Evolutionary conservation across 2,797 vertebrate genomes (phyloP).

Genomic region (Apogon hyalosoma): DNA sequence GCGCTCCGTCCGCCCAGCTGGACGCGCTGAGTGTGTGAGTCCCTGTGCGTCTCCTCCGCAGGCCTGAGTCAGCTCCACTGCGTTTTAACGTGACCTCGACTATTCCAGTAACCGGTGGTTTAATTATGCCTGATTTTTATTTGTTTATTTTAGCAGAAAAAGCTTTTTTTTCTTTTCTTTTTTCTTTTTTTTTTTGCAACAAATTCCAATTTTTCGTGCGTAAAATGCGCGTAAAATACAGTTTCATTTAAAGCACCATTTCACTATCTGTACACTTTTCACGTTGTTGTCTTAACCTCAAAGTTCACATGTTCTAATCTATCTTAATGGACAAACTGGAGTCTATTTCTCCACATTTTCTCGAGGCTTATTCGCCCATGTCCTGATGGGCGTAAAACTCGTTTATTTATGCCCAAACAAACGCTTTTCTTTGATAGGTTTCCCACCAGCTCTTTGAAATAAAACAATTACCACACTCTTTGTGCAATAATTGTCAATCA

Average conservation of each 20-base stretch:
- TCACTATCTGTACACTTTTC: accelerated
- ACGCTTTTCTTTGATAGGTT: conserved; percentile 69
- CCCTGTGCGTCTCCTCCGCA: conserved; percentile 9
- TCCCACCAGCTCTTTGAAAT: conserved; percentile 79
- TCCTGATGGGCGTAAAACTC: conserved; percentile 44
- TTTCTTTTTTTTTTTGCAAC: not conserved
- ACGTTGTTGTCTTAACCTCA: not conserved
- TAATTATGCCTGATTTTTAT: not conserved
- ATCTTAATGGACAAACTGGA: conserved; percentile 3
- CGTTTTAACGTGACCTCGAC: not conserved
- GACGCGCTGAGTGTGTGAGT: conserved; percentile 10
- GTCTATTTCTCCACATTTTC: not conserved
- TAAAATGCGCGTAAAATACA: not conserved
- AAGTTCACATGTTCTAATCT: conserved; percentile 2
- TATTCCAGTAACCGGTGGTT: not conserved
- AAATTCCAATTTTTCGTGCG: not conserved
- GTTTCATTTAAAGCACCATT: not conserved
- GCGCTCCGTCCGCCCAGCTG: conserved; percentile 31
- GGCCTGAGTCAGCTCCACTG: conserved; percentile 3
- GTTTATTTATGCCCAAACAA: conserved; percentile 59
- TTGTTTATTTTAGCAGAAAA: not conserved
- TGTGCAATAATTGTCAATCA: conserved; percentile 86
- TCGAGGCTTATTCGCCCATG: not conserved
- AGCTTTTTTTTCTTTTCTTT: too few species aligned
- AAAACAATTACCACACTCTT: conserved; percentile 78